These are phyloP conservation scores for Oceanites oceanicus DNA, from an alignment of 2,113 vertebrate genomes.

Conservation along the genomic window DNA sequence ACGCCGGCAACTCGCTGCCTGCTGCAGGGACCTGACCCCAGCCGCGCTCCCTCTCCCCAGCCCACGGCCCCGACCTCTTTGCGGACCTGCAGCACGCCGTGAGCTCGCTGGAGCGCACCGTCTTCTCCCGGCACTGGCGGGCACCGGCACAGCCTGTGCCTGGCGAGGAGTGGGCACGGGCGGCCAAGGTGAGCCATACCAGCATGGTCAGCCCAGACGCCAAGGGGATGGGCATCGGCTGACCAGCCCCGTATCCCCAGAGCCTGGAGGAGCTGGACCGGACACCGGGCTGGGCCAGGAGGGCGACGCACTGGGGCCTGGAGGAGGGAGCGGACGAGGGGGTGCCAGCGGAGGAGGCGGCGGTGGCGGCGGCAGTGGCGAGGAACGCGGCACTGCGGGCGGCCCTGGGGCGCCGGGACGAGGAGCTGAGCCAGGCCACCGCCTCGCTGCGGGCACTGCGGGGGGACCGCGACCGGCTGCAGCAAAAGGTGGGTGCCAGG, in stretches of 20 bases:
- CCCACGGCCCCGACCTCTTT: conserved; percentile 59
- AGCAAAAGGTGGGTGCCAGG: conserved; percentile 58
- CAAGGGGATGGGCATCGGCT: background rate
- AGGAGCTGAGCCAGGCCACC: conserved; percentile 66
- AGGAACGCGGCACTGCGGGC: conserved; percentile 66
- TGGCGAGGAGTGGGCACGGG: conserved; percentile 31
- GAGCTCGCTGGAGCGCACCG: conserved; percentile 81
- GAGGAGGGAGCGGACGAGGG: conserved; percentile 14
- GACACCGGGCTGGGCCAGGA: background rate
- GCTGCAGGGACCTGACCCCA: background rate
- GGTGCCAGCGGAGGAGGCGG: background rate
- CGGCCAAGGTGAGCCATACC: conserved; percentile 61
- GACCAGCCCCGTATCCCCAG: background rate
- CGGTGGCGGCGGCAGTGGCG: conserved; percentile 13
- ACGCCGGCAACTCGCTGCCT: background rate
- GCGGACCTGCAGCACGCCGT: conserved; percentile 78
- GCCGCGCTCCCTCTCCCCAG: background rate
- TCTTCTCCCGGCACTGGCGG: conserved; percentile 72
- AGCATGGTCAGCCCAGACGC: accelerated
- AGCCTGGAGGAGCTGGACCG: conserved; percentile 79
- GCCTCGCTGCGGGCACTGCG: conserved; percentile 52
- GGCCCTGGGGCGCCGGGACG: conserved; percentile 60
- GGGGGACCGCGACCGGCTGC: conserved; percentile 77
- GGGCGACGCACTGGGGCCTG: background rate
- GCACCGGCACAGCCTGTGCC: background rate